Evolutionary conservation across 2,888 invertebrate species (phyloP), one percentile per base, ranked within the genome.

Genomic region (Spodoptera littoralis): DNA sequence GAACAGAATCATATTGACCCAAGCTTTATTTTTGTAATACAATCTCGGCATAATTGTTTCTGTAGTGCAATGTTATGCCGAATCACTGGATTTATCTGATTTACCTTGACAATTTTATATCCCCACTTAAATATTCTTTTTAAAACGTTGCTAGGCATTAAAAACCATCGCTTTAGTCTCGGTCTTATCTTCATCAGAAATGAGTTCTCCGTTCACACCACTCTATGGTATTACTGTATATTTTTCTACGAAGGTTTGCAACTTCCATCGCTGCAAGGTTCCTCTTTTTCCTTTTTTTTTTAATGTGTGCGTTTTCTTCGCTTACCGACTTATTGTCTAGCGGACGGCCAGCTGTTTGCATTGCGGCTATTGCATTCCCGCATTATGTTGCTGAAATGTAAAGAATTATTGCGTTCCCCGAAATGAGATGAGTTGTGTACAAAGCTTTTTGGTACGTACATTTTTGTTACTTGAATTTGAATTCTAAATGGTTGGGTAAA

Each of bases 311-410:
- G 76, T 80, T 83, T 77, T 76, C 76, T 79, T 77, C 72, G 68
- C 74, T 83, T 73, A 61, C 73, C 70, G 75, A 79, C 80, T 79
- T 76, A 87, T 87, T 88, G 87, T 88, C 84, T 88, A 83, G 77
- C 74, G 73, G 83, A 82, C 80, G 81, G 78, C 78, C 82, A 82
- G 84, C 78, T 88, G 82, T 89, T 88, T 87, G 84, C 78, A 60
- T 67, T 74, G 69, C 66, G 81, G 83, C 83, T 89, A 88, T 87
- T 86, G 86, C 85, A 81, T 85, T 87, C 79, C 75, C 65, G 78
- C 77, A 80, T 71, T 69, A 65, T 68, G 60, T 78, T 74, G 64
- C 60, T 75, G 64, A 69, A 67, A 51, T 67, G 63, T 75, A 68
- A 70, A 66, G 59, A 63, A 56, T 59, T 65, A 60, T 67, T 58